Evolutionary conservation across 2,888 invertebrate genomes (phyloP), one percentile per base, ranked within the genome.

Genomic region (Dynastes tityus): DNA sequence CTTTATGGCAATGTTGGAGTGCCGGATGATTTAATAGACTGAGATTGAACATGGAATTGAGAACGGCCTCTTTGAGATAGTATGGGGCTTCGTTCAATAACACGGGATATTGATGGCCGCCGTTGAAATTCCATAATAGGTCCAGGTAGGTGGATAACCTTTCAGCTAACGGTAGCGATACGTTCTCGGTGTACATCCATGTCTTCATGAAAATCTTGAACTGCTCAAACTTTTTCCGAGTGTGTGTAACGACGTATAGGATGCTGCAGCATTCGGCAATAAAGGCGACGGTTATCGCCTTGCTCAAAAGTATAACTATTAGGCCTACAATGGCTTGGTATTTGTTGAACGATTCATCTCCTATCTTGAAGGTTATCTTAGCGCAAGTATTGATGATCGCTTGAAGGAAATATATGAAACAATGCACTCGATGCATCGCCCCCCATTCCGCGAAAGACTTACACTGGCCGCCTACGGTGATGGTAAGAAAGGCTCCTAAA

Each of bases 1-100:
- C 85, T 4, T 79, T 70, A 76, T 85, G 84, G 65, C 83, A 83
- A 16, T 77, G 40, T 27, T 79, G 77, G 37, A 85, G 80, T 2
- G 85, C 61, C 0, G 80, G 76, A 67, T 84, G 84, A 4, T 78
- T 81, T 27, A 82, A 51, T 16, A 85, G 76, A 70, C 84, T 84
- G 53, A 76, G 80, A 0, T 84, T 84, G 67, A 83, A 85, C 82
- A 85, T 81, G 0, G 83, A 82, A 65, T 84, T 82, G 63, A 85
- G 65, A 6, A 84, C 77, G 16, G 80, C 84, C 79, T 85, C 83
- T 29, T 78, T 80, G 27, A 85, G 76, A 74, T 84, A 84, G 63
- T 82, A 85, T 1, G 85, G 85, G 1, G 84, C 83, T 32, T 81
- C 80, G 13, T 81, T 51, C 29, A 85, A 32, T 55, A 80, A 70